Percentiles rank a stretch among this genome's conserved stretches.
Conservation (phyloP, 2,797 vertebrate species). For the Harpagifer antarcticus region DNA sequence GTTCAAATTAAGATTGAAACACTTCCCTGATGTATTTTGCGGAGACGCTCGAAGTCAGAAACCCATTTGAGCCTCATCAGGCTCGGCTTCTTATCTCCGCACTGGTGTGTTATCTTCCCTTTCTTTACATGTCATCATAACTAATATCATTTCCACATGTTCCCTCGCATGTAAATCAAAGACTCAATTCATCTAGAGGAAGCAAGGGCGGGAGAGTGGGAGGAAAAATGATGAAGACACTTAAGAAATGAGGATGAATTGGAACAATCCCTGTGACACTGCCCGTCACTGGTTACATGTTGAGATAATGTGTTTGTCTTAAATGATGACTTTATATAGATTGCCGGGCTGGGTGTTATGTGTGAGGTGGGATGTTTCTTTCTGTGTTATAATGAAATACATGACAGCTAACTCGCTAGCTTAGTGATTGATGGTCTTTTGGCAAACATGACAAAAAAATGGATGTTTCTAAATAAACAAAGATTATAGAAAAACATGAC, state of each 20-base stretch:
- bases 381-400: constrained; percentile 13
- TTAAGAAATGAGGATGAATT: constrained; percentile 36
- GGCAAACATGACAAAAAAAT: constrained; percentile 2
- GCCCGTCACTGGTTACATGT: background rate
- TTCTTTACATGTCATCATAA: constrained; percentile 31
- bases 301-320: background rate
- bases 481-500: constrained; percentile 39
- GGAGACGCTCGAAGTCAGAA: constrained; percentile 4
- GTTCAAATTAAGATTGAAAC: constrained; percentile 27
- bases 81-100: constrained; percentile 32
- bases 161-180: constrained; percentile 50
- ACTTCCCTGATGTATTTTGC: background rate
- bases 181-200: constrained; percentile 48
- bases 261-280: background rate
- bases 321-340: background rate
- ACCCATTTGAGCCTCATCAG: constrained; percentile 25
- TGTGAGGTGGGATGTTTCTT: background rate
- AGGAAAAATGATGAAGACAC: constrained; percentile 33
- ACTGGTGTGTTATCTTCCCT: constrained; percentile 41
- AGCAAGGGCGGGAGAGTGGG: background rate
- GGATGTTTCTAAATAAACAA: constrained; percentile 45
- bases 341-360: background rate
- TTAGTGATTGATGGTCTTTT: constrained; percentile 26
- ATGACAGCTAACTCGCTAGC: background rate
- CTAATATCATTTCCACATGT: constrained; percentile 51